Conservation (phyloP, 2,113 vertebrate species). For the Vireo altiloquus region DNA sequence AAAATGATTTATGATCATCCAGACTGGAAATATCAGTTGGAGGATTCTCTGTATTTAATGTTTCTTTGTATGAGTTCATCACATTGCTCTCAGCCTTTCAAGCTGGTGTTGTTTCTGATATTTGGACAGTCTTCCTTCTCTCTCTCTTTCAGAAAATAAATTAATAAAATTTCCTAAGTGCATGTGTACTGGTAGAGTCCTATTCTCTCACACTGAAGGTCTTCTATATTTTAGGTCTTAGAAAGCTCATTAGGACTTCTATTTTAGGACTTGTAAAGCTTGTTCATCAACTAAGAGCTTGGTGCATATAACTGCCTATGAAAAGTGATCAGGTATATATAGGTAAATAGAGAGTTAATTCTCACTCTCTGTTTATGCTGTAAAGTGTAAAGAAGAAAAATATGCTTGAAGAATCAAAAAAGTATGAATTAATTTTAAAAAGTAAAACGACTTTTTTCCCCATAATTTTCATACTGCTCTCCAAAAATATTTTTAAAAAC, state of each 20-base stretch:
- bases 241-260: not conserved
- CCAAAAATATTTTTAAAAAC: not conserved
- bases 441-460: not conserved
- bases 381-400: not conserved
- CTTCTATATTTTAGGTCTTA: not conserved
- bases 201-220: not conserved
- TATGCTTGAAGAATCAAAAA: not conserved
- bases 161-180: not conserved
- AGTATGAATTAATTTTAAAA: not conserved
- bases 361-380: not conserved
- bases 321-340: not conserved
- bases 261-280: not conserved
- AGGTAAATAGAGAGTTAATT: not conserved
- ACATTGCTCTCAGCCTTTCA: not conserved
- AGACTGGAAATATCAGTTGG: not conserved
- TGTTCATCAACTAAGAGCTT: not conserved
- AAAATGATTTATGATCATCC: conserved; percentile 25
- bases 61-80: not conserved
- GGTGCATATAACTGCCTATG: not conserved
- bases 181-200: not conserved
- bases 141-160: not conserved
- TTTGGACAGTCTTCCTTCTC: not conserved
- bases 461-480: not conserved
- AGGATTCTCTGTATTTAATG: not conserved
- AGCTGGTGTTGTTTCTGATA: not conserved